Conservation (phyloP, 2,113 vertebrate species). For the Perca fluviatilis region DNA sequence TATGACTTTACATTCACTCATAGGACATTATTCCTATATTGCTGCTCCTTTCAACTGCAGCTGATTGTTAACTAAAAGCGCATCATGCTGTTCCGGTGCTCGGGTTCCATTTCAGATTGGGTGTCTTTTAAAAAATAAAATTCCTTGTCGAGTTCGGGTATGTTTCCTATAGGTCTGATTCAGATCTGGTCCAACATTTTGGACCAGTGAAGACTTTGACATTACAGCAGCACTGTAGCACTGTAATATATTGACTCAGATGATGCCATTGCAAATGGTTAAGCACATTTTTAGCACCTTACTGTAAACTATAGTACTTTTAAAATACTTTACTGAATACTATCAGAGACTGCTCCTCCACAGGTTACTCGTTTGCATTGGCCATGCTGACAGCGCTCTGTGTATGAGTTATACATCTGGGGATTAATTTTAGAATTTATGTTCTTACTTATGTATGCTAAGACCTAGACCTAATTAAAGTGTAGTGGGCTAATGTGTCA, state of each 20-base stretch:
- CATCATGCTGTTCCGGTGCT: neutral
- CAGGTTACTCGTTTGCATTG: neutral
- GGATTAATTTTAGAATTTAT: constrained; percentile 12
- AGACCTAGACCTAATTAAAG: constrained; percentile 36
- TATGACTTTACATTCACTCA: neutral
- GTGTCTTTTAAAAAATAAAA: too few species aligned
- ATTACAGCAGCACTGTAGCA: neutral
- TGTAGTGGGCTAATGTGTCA: constrained; percentile 29
- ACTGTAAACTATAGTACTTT: neutral
- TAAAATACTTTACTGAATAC: neutral
- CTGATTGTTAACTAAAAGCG: neutral
- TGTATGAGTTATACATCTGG: constrained; percentile 13
- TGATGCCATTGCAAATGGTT: neutral
- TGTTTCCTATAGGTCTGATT: too few species aligned
- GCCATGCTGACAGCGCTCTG: neutral
- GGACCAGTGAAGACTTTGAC: neutral
- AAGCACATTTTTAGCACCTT: neutral
- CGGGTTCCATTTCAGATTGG: too few species aligned
- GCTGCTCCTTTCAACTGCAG: neutral
- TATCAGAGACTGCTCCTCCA: neutral
- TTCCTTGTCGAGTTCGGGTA: too few species aligned
- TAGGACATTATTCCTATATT: neutral
- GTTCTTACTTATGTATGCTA: constrained; percentile 9
- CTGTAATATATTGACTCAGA: neutral
- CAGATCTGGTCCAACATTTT: neutral